Conservation (phyloP, 2,797 vertebrate genomes). For the Scolopax rusticola region DNA sequence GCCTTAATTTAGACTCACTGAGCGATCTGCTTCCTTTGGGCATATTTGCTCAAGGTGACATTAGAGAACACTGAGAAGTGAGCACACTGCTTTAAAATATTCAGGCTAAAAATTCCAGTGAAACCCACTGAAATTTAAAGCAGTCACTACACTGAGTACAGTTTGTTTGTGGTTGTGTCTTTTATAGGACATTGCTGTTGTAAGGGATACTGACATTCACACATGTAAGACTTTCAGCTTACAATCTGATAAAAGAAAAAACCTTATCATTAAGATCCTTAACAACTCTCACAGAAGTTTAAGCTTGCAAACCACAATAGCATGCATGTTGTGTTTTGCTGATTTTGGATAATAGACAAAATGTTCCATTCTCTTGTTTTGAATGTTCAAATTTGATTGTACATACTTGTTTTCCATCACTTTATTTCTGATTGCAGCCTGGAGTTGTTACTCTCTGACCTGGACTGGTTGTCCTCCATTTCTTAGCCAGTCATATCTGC, state of each 20-base stretch:
- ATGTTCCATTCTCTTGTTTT: not conserved
- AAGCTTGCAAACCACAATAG: not conserved
- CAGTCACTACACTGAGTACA: not conserved
- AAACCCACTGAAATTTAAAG: slow-evolving; percentile 13
- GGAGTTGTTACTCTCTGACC: not conserved
- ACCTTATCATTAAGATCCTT: not conserved
- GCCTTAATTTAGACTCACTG: slow-evolving; percentile 56
- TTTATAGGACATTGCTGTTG: not conserved
- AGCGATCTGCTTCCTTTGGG: slow-evolving; percentile 67
- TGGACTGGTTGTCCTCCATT: not conserved
- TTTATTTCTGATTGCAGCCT: not conserved
- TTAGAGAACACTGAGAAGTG: slow-evolving; percentile 21
- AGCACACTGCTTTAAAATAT: not conserved
- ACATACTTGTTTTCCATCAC: not conserved
- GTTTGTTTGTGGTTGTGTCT: not conserved
- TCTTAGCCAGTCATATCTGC: not conserved
- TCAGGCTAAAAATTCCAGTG: slow-evolving; percentile 27
- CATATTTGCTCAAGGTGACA: slow-evolving; percentile 68
- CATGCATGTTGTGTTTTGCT: not conserved
- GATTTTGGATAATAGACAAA: not conserved
- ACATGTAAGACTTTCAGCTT: not conserved
- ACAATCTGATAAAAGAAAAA: not conserved
- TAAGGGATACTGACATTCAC: not conserved
- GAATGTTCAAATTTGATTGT: not conserved
- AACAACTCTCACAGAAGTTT: not conserved